Conservation (phyloP, 2,113 vertebrate genomes). For the Clarias macrocephalus region DNA sequence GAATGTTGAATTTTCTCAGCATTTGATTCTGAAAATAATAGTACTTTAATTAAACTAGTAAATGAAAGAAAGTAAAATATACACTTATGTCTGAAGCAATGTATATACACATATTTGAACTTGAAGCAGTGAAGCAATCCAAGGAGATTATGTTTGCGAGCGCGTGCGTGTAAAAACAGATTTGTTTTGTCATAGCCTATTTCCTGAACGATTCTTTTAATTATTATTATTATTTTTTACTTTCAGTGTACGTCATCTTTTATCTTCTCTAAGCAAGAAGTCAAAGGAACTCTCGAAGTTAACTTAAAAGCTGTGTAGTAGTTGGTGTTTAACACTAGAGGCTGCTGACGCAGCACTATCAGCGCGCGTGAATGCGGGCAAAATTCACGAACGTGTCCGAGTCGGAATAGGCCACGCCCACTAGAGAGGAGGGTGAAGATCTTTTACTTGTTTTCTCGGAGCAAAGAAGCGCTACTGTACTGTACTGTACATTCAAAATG, state of each 20-base stretch:
- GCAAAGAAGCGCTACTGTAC: too few relatives aligned
- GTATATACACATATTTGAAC: too few relatives aligned
- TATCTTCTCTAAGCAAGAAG: background rate
- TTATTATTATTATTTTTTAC: too few relatives aligned
- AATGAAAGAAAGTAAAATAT: too few relatives aligned
- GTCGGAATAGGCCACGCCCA: conserved; percentile 1
- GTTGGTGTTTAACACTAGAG: background rate
- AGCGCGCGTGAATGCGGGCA: background rate
- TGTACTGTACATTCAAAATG: conserved; percentile 51
- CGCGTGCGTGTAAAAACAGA: background rate
- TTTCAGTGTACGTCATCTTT: background rate
- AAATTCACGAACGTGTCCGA: background rate
- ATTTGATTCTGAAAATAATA: too few relatives aligned
- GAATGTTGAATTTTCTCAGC: too few relatives aligned
- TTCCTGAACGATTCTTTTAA: background rate
- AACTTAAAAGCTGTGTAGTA: too few relatives aligned
- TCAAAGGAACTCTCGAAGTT: too few relatives aligned
- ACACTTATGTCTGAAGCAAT: too few relatives aligned
- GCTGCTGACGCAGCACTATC: background rate
- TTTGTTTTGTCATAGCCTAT: background rate
- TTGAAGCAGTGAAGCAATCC: too few relatives aligned
- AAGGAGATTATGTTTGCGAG: too few relatives aligned
- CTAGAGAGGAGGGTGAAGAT: background rate
- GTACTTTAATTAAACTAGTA: too few relatives aligned
- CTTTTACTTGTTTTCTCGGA: background rate